A percentile compares a stretch with the other conserved stretches of the same genome.
These are phyloP conservation scores for Mamestra brassicae DNA, from an alignment of 2,888 invertebrate species.

Conservation along the genomic window DNA sequence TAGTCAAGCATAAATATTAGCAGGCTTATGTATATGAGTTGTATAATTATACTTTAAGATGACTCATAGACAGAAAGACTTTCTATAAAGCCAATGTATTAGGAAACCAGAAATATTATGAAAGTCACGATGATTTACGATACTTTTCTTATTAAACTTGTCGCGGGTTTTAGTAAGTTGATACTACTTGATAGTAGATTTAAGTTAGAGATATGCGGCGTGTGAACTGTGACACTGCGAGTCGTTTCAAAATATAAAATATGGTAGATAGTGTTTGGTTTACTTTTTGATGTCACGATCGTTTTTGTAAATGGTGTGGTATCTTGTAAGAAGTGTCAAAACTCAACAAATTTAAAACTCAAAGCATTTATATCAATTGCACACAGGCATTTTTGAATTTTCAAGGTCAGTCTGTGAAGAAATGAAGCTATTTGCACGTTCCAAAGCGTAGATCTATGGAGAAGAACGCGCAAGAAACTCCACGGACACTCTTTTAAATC, in stretches of 20 bases:
- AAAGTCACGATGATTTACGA: constrained; percentile 63
- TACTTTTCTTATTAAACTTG: constrained; percentile 45
- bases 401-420: too few relatives aligned
- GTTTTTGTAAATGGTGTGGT: constrained; percentile 22
- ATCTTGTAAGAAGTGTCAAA: neutral
- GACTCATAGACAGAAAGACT: constrained; percentile 58
- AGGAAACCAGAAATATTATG: constrained; percentile 63
- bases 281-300: constrained; percentile 13
- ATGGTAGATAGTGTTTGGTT: constrained; percentile 20
- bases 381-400: too few relatives aligned
- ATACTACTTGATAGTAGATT: constrained; percentile 39
- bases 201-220: constrained; percentile 42
- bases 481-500: too few relatives aligned
- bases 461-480: too few relatives aligned
- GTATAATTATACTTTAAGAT: constrained; percentile 60
- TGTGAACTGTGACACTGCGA: constrained; percentile 54
- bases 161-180: constrained; percentile 18
- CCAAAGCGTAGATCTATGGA: too few relatives aligned
- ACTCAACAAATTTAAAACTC: too few relatives aligned
- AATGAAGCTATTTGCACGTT: too few relatives aligned
- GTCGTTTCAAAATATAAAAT: constrained; percentile 25
- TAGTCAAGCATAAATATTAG: constrained; percentile 19
- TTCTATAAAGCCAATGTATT: constrained; percentile 59
- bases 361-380: too few relatives aligned
- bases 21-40: constrained; percentile 60